These are phyloP conservation scores for Squalus acanthias DNA, from an alignment of 2,797 vertebrate genomes.

Conservation along the genomic window DNA sequence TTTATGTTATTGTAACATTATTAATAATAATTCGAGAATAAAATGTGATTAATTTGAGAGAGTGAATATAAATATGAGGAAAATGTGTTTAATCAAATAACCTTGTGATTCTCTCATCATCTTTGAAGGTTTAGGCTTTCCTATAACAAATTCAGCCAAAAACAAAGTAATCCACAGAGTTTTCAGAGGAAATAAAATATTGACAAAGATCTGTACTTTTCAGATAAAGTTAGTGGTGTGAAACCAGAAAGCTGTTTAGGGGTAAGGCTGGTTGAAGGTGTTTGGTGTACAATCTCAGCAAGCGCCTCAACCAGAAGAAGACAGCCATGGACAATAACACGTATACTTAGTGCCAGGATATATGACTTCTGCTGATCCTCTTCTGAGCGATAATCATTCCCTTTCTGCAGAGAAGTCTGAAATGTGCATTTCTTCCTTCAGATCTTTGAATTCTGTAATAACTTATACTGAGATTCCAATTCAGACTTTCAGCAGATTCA, in stretches of 20 bases:
- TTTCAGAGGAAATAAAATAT: background rate
- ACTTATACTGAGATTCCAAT: background rate
- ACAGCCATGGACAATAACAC: background rate
- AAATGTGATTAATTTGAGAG: background rate
- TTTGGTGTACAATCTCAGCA: background rate
- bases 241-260: background rate
- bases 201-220: background rate
- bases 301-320: background rate
- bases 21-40: background rate
- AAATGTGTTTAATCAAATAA: background rate
- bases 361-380: background rate
- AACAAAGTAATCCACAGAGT: background rate
- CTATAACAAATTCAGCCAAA: background rate
- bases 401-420: background rate
- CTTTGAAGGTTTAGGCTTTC: background rate
- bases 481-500: background rate
- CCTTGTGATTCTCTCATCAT: too few relatives aligned
- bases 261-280: background rate
- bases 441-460: slow-evolving; percentile 12
- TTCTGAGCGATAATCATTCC: background rate
- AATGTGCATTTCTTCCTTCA: background rate
- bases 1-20: background rate
- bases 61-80: background rate
- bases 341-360: background rate
- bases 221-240: background rate